Base-by-base conservation (phyloP, 2,888 invertebrate genomes). In the Balanococcus diminutus region DNA sequence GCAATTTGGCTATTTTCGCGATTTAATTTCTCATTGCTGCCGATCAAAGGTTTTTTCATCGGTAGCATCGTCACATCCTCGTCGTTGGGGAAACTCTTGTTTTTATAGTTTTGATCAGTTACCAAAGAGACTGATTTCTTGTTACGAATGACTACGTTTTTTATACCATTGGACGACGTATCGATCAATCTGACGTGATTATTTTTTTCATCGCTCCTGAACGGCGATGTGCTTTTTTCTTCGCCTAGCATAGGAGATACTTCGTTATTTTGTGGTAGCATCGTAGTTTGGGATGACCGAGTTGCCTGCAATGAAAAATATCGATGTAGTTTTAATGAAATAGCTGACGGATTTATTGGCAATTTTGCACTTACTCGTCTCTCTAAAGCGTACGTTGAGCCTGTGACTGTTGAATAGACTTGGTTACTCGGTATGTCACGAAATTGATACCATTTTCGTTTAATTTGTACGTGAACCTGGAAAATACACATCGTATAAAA, bases 401-500 rank as follows among this genome's bases (percentile, higher is more conserved):
- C 85, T 3, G 85, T 85, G 31, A 75, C 42, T 8, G 85, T 85
- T n/a, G 85, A 85, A 79, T 46, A 85, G 2, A 75, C 85, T 85
- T 85, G 85, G 79, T 85, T 85, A 46, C 75, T 85, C 22, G 22
- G 85, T 22, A 79, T 75, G 42, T 79, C 85, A 19, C 85, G 39
- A 42, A 92, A 92, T 86, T 95, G 93, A 79, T 85, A 79, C 95
- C 95, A 96, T 90, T 94, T 94, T 87, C 96, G 92, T 89, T 95
- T 94, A 89, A 96, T 93, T 91, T 96, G 96, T 87, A 95, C 95
- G 89, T 95, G 93, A 86, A 93, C 92, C 93, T 93, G n/a, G n/a
- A n/a, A n/a, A n/a, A n/a, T n/a, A 90, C 32, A 42, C 75, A 46
- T 46, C n/a, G 79, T 31, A 82, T 8, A 86, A 86, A 25, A 81